Evolutionary conservation across 2,113 vertebrate species (phyloP), one percentile per base, ranked within the genome.

Genomic region (Balaenoptera acutorostrata): DNA sequence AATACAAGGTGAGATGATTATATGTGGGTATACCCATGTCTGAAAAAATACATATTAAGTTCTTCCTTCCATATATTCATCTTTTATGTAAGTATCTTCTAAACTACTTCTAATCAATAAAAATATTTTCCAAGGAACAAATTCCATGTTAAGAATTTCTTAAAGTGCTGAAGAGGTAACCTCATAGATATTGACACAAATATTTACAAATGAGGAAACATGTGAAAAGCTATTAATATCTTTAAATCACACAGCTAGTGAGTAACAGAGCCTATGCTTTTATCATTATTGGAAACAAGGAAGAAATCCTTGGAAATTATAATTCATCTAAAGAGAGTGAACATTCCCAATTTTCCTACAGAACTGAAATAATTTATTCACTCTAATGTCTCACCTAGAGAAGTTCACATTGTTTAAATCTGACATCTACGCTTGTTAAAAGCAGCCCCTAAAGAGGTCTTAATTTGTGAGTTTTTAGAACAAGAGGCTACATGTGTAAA

Each of bases 401-500:
- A 81, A 89, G 10, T 55, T 94, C 8, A 63, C 5, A 5, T 59
- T 75, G 29, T 68, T 77, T 82, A 96, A 81, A 74, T 78, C 44
- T 93, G 46, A 89, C 8, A 74, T 72, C 52, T 36, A 82, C 46
- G 41, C 52, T 87, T 92, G 14, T 59, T 89, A 89, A 83, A 88
- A 71, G 25, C 29, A 77, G 49, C 12, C 11, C 39, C 39, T 31
- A 33, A 59, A 92, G 7, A 27, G 80, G n/a, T 36, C 81, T 68
- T 96, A 46, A 61, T 95, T 57, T 90, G 23, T 82, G 61, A 74
- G 27, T 74, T 93, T 96, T 88, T 78, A 93, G 55, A 77, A 84
- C 21, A 93, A 74, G 52, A 96, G 39, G 41, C 11, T 87, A 57
- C 92, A 86, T 82, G 72, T 96, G 83, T 85, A 82, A 95, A 91